phyloP scores from a whole-genome alignment of 2,113 vertebrate genomes.

The Hyperopisus bebe region DNA sequence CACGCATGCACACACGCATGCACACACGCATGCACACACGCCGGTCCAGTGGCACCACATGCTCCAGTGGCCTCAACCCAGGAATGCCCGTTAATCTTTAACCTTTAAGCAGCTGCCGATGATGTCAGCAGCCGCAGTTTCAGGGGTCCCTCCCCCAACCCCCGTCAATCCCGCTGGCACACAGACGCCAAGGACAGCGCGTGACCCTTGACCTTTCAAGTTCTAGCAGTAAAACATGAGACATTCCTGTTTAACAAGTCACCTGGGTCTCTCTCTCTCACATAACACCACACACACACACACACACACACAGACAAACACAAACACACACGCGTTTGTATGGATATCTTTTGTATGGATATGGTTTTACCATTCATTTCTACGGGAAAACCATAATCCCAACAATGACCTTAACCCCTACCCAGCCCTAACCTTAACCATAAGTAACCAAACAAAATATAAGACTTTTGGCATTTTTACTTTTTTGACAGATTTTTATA shows the following conservation, averaged over 20 bases:
- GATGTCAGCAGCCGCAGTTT: slow-evolving; percentile 33
- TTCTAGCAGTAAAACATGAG: background rate
- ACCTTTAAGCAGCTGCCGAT: slow-evolving; percentile 48
- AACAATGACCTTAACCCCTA: background rate
- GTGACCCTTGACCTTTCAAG: background rate
- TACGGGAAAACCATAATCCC: background rate
- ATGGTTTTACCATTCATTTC: too few species aligned
- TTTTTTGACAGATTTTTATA: background rate
- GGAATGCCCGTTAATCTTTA: slow-evolving; percentile 50
- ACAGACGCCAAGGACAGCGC: background rate
- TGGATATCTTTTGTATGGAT: background rate
- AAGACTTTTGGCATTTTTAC: too few species aligned
- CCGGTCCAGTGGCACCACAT: background rate
- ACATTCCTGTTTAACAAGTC: background rate
- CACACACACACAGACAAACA: background rate
- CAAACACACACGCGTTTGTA: background rate
- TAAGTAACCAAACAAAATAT: too few species aligned
- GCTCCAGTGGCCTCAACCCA: slow-evolving; percentile 33
- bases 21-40: too few species aligned
- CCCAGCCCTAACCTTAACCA: background rate
- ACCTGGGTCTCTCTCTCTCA: background rate
- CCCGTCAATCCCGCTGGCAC: background rate
- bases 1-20: too few species aligned
- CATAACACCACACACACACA: background rate
- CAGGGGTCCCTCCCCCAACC: background rate